Base-by-base conservation (phyloP, 53 echinoderm and acorn worm species). In the Patiria pectinifera region DNA sequence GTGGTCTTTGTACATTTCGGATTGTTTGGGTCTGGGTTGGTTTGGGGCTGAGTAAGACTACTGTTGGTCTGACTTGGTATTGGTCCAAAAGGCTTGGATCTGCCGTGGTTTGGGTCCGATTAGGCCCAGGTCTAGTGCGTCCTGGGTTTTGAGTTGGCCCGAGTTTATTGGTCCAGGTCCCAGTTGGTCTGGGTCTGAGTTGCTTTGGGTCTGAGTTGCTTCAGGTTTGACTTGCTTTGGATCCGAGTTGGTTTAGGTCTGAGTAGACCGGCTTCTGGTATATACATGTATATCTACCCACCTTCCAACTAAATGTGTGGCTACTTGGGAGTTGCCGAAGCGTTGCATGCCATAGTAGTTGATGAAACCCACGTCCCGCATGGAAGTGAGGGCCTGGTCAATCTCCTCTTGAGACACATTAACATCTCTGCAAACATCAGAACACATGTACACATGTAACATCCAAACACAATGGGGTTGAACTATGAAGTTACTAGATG, bases 261-360 rank as follows among this genome's bases (percentile, higher is more conserved):
- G 53, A 53, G 53, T 53, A 8, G 53, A 53, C 53, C 53, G 1
- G 5, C 66, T 66, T 66, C 15, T 35, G 13, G 13, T 46, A 21
- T n/a, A 53, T 80, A 48, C 48, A 47, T 48, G 48, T 11, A 9
- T 48, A 4, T 59, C 48, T 82, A 13, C 22, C 82, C 24, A 97
- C 99, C 95, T 99, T 69, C 99, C 99, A 8, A 99, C 93, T 59
- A 85, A 91, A 87, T 97, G 94, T 4, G 97, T 97, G 22, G 99
- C 83, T 23, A 96, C 91, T 18, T 89, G 81, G 19, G 99, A 95
- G 80, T 96, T 99, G 59, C 99, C 99, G 89, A 97, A 99, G 13
- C 99, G 94, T 86, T 99, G 99, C 99, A 99, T 99, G 45, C 99
- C 99, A 94, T 93, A 99, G 90, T 99, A 99, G 91, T 99, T 99